Evolutionary conservation across 2,797 vertebrate species (phyloP), one percentile per base, ranked within the genome.

Genomic region (Limnodromus scolopaceus): DNA sequence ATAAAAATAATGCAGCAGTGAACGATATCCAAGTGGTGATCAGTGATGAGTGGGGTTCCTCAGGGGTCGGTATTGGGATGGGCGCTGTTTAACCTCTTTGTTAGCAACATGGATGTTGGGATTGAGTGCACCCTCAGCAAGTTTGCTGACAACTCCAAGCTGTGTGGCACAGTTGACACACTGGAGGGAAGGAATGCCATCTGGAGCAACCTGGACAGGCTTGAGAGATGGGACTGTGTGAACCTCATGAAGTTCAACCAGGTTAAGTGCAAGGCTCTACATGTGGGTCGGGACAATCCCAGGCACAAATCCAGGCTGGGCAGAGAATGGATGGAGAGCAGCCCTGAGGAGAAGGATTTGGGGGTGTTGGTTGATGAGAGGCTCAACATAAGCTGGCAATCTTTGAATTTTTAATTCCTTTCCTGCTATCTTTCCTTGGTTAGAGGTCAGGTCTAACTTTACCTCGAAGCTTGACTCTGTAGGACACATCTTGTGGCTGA

Each of bases 401-500:
- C 7, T 77, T 49, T 80, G 74, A 79, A 94, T 85, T 84, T 93
- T 82, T 92, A 88, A 83, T 89, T 90, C 18, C 36, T 88, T 55
- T 92, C 89, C 78, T 76, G 70, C 79, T 91, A 23, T 86, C 74
- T 87, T 76, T 66, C 70, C 39, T 69, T 79, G 66, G 72, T 84
- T 76, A 60, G 58, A 86, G 90, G 89, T 92, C 77, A 95, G 81
- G 76, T 74, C 43, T 72, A 45, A 49, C 85, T 87, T 79, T 10
- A 64, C 16, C 39, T 95, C 1, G 0, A 66, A 70, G 74, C 48
- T 94, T 63, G 82, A 77, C 57, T 74, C 53, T 36, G 41, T 65
- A 60, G 79, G 66, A 72, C 63, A 89, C 88, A 95, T 93, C 83
- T 95, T 93, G 92, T 91, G 92, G 90, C 70, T 96, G 96, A 95